A percentile compares a stretch with the other conserved stretches of the same genome.
Evolutionary conservation across 2,888 invertebrate genomes (phyloP).

Genomic region (Pristionchus mayeri): DNA sequence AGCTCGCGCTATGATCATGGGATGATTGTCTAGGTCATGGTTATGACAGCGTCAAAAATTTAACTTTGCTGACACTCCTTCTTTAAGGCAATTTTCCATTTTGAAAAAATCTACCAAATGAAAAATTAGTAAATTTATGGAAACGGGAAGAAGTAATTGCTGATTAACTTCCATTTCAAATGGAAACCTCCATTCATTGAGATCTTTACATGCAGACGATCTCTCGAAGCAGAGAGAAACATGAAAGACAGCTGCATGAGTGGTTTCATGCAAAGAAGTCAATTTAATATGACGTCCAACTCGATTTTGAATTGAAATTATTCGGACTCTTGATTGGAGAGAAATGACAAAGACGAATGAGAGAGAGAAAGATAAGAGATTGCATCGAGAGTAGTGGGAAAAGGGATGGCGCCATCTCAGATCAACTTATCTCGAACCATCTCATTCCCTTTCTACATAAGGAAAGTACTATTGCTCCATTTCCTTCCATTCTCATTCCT

Average conservation of each 20-base stretch:
- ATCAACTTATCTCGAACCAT: constrained; percentile 40
- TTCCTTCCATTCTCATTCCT: not conserved
- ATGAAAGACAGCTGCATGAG: constrained; percentile 21
- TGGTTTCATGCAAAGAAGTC: constrained; percentile 1
- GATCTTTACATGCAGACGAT: not conserved
- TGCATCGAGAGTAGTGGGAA: not conserved
- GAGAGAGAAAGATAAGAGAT: constrained; percentile 40
- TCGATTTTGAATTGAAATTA: not conserved
- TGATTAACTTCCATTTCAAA: not conserved
- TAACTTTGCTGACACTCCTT: too few relatives aligned
- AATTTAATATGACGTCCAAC: not conserved
- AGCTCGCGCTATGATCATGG: too few relatives aligned
- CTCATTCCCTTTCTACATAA: constrained; percentile 26
- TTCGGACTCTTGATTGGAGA: not conserved
- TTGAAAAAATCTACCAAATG: not conserved
- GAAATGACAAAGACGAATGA: not conserved
- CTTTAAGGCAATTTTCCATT: too few relatives aligned
- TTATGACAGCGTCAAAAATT: too few relatives aligned
- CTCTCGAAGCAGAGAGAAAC: not conserved
- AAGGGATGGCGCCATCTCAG: constrained; percentile 28
- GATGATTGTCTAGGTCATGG: too few relatives aligned
- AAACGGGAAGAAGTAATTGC: not conserved
- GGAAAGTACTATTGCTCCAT: not conserved
- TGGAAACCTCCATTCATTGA: constrained; percentile 17
- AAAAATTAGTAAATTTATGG: not conserved